Percentiles rank a stretch among this genome's conserved stretches.
phyloP scores from a whole-genome alignment of 2,888 invertebrate genomes.

The Xestia rhomboidea region DNA sequence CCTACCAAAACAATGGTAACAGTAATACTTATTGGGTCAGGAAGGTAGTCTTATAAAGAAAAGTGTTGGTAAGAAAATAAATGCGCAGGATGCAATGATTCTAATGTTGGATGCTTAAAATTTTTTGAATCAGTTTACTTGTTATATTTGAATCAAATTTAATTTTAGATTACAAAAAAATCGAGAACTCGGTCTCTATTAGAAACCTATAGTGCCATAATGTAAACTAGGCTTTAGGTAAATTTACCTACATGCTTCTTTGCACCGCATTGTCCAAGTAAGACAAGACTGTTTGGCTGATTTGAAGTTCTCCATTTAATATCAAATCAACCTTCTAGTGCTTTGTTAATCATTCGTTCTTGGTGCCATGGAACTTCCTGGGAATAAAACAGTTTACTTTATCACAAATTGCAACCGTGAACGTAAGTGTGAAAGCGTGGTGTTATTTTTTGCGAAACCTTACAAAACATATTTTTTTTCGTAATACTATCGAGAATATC shows the following conservation, averaged over 20 bases:
- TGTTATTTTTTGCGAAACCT: constrained; percentile 13
- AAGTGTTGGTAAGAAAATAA: neutral
- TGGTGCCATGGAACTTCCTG: constrained; percentile 4
- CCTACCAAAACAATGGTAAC: constrained; percentile 6
- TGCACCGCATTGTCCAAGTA: neutral
- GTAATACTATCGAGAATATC: constrained; percentile 47
- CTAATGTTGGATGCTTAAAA: neutral
- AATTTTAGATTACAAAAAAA: neutral
- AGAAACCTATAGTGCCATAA: neutral
- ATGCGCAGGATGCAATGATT: no score
- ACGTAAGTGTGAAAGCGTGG: constrained; percentile 2
- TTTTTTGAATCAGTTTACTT: neutral
- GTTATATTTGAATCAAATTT: neutral
- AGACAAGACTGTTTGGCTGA: neutral
- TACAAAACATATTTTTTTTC: constrained; percentile 10
- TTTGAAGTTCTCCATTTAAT: constrained; percentile 3
- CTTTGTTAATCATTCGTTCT: neutral
- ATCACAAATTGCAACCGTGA: constrained; percentile 16
- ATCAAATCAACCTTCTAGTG: neutral
- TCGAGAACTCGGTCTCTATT: neutral
- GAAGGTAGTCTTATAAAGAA: neutral
- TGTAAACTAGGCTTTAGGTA: constrained; percentile 26
- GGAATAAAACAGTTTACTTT: constrained; percentile 7
- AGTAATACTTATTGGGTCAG: neutral
- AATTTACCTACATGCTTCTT: constrained; percentile 14